Evolutionary conservation across 2,797 vertebrate species (phyloP), one percentile per base, ranked within the genome.

Genomic region (Notolepis coatsorum): DNA sequence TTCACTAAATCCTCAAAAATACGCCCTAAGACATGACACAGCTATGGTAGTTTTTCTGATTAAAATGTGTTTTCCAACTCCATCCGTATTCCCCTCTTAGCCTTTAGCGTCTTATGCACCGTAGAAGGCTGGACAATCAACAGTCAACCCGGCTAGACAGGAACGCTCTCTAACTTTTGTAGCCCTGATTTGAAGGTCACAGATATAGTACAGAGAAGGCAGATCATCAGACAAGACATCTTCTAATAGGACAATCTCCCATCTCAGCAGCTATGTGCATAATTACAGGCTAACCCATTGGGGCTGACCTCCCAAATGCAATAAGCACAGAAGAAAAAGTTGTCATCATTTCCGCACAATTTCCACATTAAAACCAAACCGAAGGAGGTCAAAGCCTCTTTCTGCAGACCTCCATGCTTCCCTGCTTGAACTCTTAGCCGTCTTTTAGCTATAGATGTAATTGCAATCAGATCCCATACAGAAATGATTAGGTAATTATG

Each of bases 401-500:
- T 79, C 59, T 54, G 43, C 46, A 54, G 61, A 39, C 57, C 52
- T 71, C 61, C 49, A 66, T 48, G 20, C 46, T 45, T 61, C 66
- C 63, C 47, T 31, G 33, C 56, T 75, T 84, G 83, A 88, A 86
- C 84, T 74, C 47, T 65, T 77, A 47, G 23, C 68, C 69, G 68
- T 77, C 31, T 60, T 46, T 66, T 17, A 46, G 54, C 71, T 58
- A 65, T 30, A 60, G 13, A 69, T 55, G 39, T 54, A 67, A 82
- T 50, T 75, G 64, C 66, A 80, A 84, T 77, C 47, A 76, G 81
- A 76, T 64, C 46, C 51, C 46, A 48, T 81, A 43, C 52, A 84
- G 62, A 84, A 80, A 86, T 83, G 73, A 79, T 48, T 65, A 52
- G 65, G 67, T 74, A 86, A 89, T 91, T 87, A 88, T 77, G 58